Conservation (phyloP, 2,113 vertebrate species). For the Brachypteracias leptosomus region DNA sequence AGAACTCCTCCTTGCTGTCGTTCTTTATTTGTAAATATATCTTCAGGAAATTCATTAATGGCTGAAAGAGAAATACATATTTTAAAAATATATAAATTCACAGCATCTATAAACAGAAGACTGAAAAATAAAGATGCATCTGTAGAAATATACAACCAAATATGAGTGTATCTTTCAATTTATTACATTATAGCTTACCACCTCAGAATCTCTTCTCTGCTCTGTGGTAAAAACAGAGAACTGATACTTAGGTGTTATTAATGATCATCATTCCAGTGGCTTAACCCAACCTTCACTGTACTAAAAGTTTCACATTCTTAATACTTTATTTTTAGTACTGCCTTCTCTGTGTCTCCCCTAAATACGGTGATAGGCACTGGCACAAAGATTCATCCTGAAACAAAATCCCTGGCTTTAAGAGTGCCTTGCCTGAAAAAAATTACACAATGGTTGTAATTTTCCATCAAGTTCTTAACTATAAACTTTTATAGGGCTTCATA, state of each 20-base stretch:
- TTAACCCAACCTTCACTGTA: neutral
- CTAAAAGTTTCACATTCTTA: neutral
- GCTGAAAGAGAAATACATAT: conserved; percentile 77
- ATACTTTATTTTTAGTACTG: neutral
- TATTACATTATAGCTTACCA: neutral
- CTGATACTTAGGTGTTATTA: neutral
- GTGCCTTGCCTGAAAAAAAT: neutral
- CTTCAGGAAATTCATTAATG: conserved; percentile 92
- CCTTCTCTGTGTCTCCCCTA: neutral
- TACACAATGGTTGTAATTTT: neutral
- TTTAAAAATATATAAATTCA: neutral
- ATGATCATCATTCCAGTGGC: neutral
- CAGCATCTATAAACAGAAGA: neutral
- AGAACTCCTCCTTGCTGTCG: conserved; percentile 86
- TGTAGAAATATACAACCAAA: neutral
- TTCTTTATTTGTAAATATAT: conserved; percentile 89
- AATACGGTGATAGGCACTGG: neutral
- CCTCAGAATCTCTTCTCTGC: neutral
- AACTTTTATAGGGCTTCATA: neutral
- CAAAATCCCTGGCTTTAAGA: neutral
- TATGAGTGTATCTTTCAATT: neutral
- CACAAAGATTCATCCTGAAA: neutral
- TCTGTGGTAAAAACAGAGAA: neutral
- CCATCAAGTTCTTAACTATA: neutral
- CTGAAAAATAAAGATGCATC: neutral